Conservation (phyloP, 2,888 invertebrate genomes). For the Eudemis profundana region DNA sequence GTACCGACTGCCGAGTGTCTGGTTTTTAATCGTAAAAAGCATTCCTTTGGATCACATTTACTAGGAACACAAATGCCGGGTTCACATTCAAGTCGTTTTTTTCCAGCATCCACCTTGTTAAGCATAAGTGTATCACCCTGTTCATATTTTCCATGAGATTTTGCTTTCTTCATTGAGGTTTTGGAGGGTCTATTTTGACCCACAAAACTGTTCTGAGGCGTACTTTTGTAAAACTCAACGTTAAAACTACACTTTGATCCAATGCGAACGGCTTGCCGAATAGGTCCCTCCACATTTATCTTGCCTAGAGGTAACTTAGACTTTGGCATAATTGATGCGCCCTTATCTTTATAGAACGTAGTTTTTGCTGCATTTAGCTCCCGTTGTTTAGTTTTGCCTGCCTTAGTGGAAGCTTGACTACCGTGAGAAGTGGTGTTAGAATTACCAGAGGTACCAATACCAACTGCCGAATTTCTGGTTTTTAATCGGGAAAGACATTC, state of each 20-base stretch:
- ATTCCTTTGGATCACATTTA: constrained; percentile 13
- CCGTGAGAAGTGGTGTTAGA: background rate
- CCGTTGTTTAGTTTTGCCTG: background rate
- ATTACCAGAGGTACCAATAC: background rate
- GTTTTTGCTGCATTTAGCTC: background rate
- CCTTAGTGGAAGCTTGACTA: background rate
- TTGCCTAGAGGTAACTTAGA: background rate
- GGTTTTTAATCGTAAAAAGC: background rate
- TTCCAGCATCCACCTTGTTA: background rate
- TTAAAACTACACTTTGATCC: constrained; percentile 15
- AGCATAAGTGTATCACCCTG: no score
- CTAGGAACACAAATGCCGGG: constrained; percentile 1
- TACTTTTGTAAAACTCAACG: constrained; percentile 16
- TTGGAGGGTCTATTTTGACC: background rate
- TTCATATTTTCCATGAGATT: no score
- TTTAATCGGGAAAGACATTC: background rate
- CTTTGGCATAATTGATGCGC: background rate
- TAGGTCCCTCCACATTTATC: background rate
- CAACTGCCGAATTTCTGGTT: no score
- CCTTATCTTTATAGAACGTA: background rate
- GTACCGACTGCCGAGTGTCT: background rate
- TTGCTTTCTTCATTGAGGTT: no score
- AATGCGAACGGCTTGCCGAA: constrained; percentile 3
- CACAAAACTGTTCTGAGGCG: background rate
- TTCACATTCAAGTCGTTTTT: background rate